phyloP scores from a whole-genome alignment of 2,113 vertebrate species.

The Bettongia penicillata region DNA sequence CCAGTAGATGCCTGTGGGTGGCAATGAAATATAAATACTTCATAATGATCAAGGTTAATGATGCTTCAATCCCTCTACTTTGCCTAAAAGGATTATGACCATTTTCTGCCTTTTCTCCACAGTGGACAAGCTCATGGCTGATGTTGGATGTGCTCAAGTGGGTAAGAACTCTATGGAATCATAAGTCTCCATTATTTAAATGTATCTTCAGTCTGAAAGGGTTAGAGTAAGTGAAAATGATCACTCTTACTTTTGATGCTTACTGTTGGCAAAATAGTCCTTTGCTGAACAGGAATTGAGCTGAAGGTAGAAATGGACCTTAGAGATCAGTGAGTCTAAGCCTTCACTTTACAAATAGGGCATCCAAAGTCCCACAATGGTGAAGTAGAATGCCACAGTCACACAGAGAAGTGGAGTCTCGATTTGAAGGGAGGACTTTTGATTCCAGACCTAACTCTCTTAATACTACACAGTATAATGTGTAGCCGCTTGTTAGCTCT shows the following conservation, averaged over 20 bases:
- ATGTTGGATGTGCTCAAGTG: background rate
- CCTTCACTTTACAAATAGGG: background rate
- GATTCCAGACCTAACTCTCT: background rate
- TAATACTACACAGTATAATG: background rate
- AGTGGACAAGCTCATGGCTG: background rate
- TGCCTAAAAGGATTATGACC: background rate
- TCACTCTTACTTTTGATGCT: background rate
- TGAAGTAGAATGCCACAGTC: background rate
- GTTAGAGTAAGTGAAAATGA: background rate
- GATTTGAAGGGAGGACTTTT: background rate
- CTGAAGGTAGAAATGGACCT: background rate
- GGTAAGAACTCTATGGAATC: background rate
- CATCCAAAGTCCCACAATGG: background rate
- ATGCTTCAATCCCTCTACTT: background rate
- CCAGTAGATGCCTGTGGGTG: background rate
- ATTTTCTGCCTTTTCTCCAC: background rate
- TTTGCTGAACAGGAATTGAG: background rate
- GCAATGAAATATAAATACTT: background rate
- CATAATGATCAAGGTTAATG: background rate
- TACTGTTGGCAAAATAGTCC: background rate
- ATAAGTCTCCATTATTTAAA: background rate
- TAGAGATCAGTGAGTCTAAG: background rate
- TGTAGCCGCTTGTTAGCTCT: background rate
- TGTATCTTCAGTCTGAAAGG: background rate
- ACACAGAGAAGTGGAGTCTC: background rate